Base-by-base conservation (phyloP, 2,797 vertebrate species). In the Crocodylus rhombifer region DNA sequence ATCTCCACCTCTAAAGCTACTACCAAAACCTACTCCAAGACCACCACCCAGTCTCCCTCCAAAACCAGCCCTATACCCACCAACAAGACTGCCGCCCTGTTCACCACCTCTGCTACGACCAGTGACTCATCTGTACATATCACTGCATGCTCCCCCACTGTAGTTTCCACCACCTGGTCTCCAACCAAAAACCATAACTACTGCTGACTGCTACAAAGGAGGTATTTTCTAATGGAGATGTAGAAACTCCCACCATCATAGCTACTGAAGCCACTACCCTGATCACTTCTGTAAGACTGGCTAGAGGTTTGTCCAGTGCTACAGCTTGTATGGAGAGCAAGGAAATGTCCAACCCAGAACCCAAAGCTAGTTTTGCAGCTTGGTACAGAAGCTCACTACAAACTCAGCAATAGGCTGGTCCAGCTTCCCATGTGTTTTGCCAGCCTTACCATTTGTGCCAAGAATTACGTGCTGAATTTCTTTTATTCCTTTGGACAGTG, bases 401-500 rank as follows among this genome's bases (percentile, higher is more conserved):
- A 80, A 58, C 42, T 86, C 94, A 93, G 78, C 92, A 55, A 78
- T 20, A 8, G 84, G 91, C 81, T 76, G 5, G 91, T 64, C 67
- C 94, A 74, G 91, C 93, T 96, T 96, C 95, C 94, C 94, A 93
- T 91, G 95, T 20, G 14, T 1, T 26, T 56, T 96, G 94, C 94
- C 95, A 95, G 85, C 89, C 87, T 0, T 0, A 1, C 6, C 1
- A 64, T 42, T 42, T 42, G 80, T 67, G 61, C 88, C 1, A 21
- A 84, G 87, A 94, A 73, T 92, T 93, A 92, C 95, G 95, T 71
- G 93, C 93, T 94, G 92, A 96, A 96, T 95, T 96, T 95, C 89
- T 95, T 86, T 33, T 10, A 51, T 73, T 79, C 94, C 10, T 78
- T 76, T 81, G 85, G 88, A 9, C 42, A 51, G 42, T 51, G 95